These are phyloP conservation scores for Hepsetus odoe DNA, from an alignment of 2,113 vertebrate genomes.

Conservation along the genomic window DNA sequence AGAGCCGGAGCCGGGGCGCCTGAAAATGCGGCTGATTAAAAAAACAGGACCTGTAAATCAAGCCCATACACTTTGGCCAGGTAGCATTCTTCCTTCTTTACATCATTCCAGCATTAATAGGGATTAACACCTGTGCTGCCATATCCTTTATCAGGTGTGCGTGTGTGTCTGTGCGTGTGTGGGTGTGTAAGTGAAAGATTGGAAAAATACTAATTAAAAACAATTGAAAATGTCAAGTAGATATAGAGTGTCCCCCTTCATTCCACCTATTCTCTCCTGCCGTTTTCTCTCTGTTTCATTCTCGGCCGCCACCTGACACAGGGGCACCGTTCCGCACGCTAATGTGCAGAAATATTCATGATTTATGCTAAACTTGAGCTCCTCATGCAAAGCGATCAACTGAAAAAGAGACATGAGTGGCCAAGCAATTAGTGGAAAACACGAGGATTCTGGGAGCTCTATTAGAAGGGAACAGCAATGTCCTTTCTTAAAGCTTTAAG, in stretches of 20 bases:
- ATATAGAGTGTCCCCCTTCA: conserved; percentile 74
- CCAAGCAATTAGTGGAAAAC: conserved; percentile 44
- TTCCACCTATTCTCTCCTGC: conserved; percentile 58
- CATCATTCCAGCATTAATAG: not conserved
- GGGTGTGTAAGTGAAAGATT: conserved; percentile 13
- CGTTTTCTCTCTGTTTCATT: conserved; percentile 42
- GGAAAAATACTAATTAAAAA: conserved; percentile 74
- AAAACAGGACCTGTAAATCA: not conserved
- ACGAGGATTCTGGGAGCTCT: conserved; percentile 8
- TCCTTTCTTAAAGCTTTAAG: not conserved
- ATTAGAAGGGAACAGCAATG: not conserved
- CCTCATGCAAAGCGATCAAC: conserved; percentile 77
- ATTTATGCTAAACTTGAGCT: conserved; percentile 79
- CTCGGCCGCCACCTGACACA: conserved; percentile 73
- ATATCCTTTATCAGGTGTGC: conserved; percentile 20
- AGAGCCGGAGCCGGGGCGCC: no score
- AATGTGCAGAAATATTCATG: conserved; percentile 79
- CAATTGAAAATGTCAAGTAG: conserved; percentile 78
- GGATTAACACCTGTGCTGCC: not conserved
- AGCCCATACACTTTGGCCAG: not conserved
- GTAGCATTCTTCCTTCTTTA: not conserved
- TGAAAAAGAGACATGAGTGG: conserved; percentile 53
- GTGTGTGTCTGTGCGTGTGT: conserved; percentile 4
- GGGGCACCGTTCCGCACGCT: conserved; percentile 60
- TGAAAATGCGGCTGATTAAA: not conserved